Evolutionary conservation across 2,113 vertebrate genomes (phyloP).

Genomic region (Podarcis raffonei): DNA sequence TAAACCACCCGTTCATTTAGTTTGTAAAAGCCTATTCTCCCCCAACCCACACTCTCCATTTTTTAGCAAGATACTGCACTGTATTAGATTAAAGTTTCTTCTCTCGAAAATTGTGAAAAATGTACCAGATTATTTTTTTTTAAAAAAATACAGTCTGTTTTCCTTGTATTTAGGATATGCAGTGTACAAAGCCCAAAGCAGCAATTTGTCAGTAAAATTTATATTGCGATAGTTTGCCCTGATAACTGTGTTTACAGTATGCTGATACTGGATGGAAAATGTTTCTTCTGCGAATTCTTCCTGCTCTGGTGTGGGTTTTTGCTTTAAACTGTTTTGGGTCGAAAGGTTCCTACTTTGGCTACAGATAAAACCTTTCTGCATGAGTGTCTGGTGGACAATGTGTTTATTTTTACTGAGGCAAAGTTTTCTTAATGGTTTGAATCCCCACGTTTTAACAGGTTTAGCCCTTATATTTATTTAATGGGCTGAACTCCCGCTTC

Average conservation of each 20-base stretch:
- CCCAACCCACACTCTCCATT: constrained; percentile 28
- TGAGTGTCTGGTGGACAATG: constrained; percentile 56
- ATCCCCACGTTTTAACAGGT: constrained; percentile 44
- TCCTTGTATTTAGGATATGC: constrained; percentile 40
- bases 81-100: constrained; percentile 56
- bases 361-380: constrained; percentile 56
- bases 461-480: constrained; percentile 56
- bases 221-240: constrained; percentile 32
- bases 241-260: constrained; percentile 57
- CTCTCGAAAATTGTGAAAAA: constrained; percentile 47
- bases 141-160: constrained; percentile 48
- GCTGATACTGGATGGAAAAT: constrained; percentile 40
- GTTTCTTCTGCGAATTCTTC: constrained; percentile 34
- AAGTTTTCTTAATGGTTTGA: constrained; percentile 56
- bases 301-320: constrained; percentile 45
- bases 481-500: constrained; percentile 48
- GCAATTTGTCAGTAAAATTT: constrained; percentile 55
- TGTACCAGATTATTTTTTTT: constrained; percentile 53
- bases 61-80: constrained; percentile 19
- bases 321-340: constrained; percentile 59
- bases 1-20: constrained; percentile 32
- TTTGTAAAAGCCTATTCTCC: constrained; percentile 20
- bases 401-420: constrained; percentile 62
- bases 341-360: constrained; percentile 53
- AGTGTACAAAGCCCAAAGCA: constrained; percentile 27